These are phyloP conservation scores for Drosophila planitibia DNA, from an alignment of 2,888 invertebrate species.

Conservation along the genomic window DNA sequence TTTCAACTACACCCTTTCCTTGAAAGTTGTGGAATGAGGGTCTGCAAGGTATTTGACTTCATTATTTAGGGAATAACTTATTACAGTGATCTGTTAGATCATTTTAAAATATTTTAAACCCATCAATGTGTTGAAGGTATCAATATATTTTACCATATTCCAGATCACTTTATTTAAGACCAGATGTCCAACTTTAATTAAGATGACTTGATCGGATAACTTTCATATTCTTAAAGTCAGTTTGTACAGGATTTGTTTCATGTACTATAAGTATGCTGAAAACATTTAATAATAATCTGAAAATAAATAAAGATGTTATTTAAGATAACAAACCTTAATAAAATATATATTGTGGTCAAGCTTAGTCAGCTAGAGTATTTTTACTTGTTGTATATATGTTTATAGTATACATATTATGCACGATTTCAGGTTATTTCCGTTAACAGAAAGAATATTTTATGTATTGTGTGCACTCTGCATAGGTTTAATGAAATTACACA, in stretches of 20 bases:
- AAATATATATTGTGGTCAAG: neutral
- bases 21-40: neutral
- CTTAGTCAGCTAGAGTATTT: neutral
- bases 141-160: neutral
- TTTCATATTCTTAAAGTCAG: neutral
- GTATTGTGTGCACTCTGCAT: neutral
- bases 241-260: neutral
- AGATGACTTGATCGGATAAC: neutral
- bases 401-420: too few relatives aligned
- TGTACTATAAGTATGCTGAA: neutral
- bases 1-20: neutral
- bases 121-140: neutral
- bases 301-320: neutral
- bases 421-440: neutral
- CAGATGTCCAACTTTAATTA: neutral
- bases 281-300: neutral
- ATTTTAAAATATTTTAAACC: neutral
- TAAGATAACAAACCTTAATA: neutral
- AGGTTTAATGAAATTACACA: neutral
- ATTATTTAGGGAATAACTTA: neutral
- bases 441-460: neutral
- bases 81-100: neutral
- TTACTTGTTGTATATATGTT: neutral
- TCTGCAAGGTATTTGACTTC: neutral
- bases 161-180: neutral